Evolutionary conservation across 1,140 invertebrate genomes (phyloP).

Genomic region (Wiebesia pumilae): DNA sequence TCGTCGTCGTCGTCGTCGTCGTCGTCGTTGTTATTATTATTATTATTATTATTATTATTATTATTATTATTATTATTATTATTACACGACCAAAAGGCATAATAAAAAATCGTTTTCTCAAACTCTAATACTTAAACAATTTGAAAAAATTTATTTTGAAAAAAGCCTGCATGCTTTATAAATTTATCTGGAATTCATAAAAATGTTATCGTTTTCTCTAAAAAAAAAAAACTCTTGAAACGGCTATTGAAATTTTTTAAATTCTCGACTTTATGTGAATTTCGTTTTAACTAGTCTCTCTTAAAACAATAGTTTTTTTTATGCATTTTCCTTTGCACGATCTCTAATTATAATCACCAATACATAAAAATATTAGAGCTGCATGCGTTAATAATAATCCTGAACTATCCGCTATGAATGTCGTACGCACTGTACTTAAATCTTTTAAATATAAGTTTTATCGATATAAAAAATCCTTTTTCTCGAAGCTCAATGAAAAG

Average conservation of each 20-base stretch:
- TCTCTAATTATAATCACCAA: neutral
- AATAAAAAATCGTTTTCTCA: neutral
- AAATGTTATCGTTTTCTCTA: neutral
- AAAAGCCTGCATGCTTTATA: neutral
- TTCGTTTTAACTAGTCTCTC: neutral
- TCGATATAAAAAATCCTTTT: neutral
- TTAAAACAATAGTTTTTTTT: too few relatives aligned
- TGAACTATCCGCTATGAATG: neutral
- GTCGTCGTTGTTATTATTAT: too few relatives aligned
- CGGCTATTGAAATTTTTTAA: too few relatives aligned
- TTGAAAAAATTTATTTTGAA: neutral
- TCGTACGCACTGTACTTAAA: neutral
- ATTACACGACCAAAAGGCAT: too few relatives aligned
- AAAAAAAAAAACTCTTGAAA: neutral
- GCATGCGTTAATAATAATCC: neutral
- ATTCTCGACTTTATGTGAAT: neutral
- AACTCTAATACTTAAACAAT: neutral
- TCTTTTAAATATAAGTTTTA: neutral
- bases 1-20: too few relatives aligned
- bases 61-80: too few relatives aligned
- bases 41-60: too few relatives aligned
- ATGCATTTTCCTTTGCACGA: neutral
- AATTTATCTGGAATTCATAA: neutral
- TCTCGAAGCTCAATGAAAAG: neutral
- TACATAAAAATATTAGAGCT: neutral